phyloP scores from a whole-genome alignment of 2,888 invertebrate genomes.

The Luperina testacea region DNA sequence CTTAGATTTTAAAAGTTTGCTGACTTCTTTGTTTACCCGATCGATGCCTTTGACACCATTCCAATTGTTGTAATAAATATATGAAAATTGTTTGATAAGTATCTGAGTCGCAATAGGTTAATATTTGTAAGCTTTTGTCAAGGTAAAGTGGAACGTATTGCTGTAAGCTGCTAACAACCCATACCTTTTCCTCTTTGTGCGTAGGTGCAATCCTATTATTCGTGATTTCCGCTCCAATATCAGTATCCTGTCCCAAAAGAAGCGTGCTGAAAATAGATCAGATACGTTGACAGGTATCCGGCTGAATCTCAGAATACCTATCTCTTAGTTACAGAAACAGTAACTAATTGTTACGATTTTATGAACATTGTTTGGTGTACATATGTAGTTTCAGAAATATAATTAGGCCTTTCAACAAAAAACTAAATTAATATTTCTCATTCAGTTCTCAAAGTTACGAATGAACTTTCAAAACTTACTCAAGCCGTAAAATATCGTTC shows the following conservation, averaged over 20 bases:
- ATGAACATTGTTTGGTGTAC: too few species aligned
- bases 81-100: background rate
- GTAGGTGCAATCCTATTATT: constrained; percentile 35
- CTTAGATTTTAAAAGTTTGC: constrained; percentile 22
- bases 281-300: constrained; percentile 2
- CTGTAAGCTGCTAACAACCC: background rate
- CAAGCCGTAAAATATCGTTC: background rate
- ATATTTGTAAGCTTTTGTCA: background rate
- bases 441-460: background rate
- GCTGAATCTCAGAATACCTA: background rate
- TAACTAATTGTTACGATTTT: background rate
- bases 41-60: background rate
- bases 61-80: background rate
- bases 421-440: background rate
- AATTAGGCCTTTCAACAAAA: background rate
- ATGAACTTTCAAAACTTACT: background rate
- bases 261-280: constrained; percentile 13
- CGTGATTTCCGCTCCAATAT: constrained; percentile 32
- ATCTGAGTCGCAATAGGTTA: background rate
- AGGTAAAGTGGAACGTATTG: constrained; percentile 1
- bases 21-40: constrained; percentile 14
- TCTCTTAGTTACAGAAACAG: background rate
- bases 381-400: background rate
- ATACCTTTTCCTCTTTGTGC: constrained; percentile 27
- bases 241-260: constrained; percentile 22